Percentiles rank a stretch among this genome's conserved stretches.
Evolutionary conservation across 2,888 invertebrate species (phyloP).

Genomic region (Melikaiella ostensackeni): DNA sequence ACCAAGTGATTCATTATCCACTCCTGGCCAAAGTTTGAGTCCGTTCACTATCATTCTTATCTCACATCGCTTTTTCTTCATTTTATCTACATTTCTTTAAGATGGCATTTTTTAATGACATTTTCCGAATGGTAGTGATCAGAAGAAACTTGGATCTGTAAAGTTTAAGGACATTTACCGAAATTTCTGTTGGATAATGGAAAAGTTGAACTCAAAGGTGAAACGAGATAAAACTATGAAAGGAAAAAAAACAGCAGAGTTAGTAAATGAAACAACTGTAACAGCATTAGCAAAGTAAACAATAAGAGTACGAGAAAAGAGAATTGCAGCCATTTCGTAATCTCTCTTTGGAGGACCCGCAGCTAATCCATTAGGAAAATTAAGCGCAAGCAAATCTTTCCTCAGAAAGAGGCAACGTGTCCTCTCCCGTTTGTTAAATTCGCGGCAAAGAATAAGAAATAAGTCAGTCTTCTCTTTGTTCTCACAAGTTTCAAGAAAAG

Average conservation of each 20-base stretch:
- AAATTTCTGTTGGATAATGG: neutral
- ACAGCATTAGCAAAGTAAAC: slow-evolving; percentile 18
- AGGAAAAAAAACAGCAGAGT: neutral
- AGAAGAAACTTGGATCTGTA: neutral
- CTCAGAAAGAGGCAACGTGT: neutral
- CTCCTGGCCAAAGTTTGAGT: too few relatives aligned
- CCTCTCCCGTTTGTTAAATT: slow-evolving; percentile 15
- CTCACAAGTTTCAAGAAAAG: neutral
- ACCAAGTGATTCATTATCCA: too few relatives aligned
- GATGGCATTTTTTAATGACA: too few relatives aligned
- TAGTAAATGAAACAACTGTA: neutral
- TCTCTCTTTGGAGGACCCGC: slow-evolving; percentile 55
- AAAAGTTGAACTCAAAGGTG: neutral
- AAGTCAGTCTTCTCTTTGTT: slow-evolving; percentile 3
- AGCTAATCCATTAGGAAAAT: slow-evolving; percentile 70
- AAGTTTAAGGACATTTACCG: neutral
- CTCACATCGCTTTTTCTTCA: too few relatives aligned
- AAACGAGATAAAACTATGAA: neutral
- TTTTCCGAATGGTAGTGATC: too few relatives aligned
- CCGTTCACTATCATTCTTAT: too few relatives aligned
- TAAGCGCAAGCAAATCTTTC: slow-evolving; percentile 52
- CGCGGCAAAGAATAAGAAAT: slow-evolving; percentile 16
- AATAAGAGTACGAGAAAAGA: neutral
- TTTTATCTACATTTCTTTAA: too few relatives aligned
- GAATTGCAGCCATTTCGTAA: slow-evolving; percentile 49